Evolutionary conservation across 2,797 vertebrate species (phyloP), one percentile per base, ranked within the genome.

Genomic region (Ctenopoma multispine): DNA sequence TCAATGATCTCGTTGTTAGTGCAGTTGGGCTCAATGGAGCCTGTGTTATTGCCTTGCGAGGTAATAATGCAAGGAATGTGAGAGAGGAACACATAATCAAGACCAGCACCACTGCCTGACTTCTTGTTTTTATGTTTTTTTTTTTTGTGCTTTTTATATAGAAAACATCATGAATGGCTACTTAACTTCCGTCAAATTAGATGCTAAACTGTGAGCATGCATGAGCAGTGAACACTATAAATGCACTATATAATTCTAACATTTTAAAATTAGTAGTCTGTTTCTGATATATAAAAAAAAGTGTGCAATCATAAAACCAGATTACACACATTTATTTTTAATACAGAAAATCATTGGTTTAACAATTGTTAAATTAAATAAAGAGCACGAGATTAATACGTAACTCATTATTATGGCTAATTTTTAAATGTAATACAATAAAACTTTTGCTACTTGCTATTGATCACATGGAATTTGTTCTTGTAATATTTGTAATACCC

Each of bases 1-100:
- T 93, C 89, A 91, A 90, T 92, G 87, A 91, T 89, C 82, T 76
- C 87, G 84, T 88, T 91, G 90, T 90, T 90, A 82, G 71, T 84
- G 87, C 80, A 77, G 38, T 34, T 63, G 18, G 67, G 68, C 88
- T 93, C 81, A 88, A 88, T 90, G 72, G 89, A 83, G 86, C 85
- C 90, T 88, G 87, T 92, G 90, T 90, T 91, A 79, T 81, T 88
- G 80, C 81, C 83, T 69, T 68, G 79, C 69, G 55, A 86, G 81
- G 89, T 90, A 90, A 91, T 91, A 69, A 84, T 87, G 80, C 59
- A 14, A 88, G 87, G 91, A 94, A 92, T 91, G 85, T 85, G 69
- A 79, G 75, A 72, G 73, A 69, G 79, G 50, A 68, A 72, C 38
- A 66, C 82, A 79, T 88, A 90, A 86, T 90, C 81, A 85, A 77